These are phyloP conservation scores for Osmerus eperlanus DNA, from an alignment of 2,113 vertebrate genomes.

Conservation along the genomic window DNA sequence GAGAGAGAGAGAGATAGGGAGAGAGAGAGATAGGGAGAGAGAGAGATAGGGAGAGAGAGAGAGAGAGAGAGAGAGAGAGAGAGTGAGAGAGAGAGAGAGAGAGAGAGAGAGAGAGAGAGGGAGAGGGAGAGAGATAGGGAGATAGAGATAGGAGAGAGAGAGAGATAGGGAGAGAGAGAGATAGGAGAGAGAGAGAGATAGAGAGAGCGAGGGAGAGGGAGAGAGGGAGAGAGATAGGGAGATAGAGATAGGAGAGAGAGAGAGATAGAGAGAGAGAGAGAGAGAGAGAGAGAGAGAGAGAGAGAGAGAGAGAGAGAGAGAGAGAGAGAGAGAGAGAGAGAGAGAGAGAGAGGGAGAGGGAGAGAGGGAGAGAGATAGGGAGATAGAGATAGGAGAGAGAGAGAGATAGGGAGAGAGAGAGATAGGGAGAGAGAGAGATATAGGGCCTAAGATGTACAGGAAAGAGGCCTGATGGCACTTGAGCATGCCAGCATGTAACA, in stretches of 20 bases:
- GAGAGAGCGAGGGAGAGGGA: not conserved
- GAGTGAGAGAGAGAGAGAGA: too few species aligned
- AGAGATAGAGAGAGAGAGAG: too few species aligned
- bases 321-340: too few species aligned
- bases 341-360: too few species aligned
- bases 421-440: not conserved
- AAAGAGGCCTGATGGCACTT: not conserved
- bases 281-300: too few species aligned
- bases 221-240: slow-evolving; percentile 2
- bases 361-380: not conserved
- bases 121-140: slow-evolving; percentile 3
- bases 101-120: slow-evolving; percentile 1
- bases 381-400: not conserved
- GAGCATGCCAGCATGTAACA: not conserved
- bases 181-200: slow-evolving; percentile 3
- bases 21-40: slow-evolving; percentile 14
- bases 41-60: slow-evolving; percentile 2
- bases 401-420: too few species aligned
- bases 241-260: slow-evolving; percentile 8
- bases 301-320: too few species aligned
- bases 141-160: slow-evolving; percentile 5
- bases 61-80: not conserved
- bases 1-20: not conserved
- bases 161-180: slow-evolving; percentile 1
- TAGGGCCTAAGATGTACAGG: slow-evolving; percentile 16